phyloP scores from a whole-genome alignment of 2,113 vertebrate genomes.

The Oreochromis niloticus region DNA sequence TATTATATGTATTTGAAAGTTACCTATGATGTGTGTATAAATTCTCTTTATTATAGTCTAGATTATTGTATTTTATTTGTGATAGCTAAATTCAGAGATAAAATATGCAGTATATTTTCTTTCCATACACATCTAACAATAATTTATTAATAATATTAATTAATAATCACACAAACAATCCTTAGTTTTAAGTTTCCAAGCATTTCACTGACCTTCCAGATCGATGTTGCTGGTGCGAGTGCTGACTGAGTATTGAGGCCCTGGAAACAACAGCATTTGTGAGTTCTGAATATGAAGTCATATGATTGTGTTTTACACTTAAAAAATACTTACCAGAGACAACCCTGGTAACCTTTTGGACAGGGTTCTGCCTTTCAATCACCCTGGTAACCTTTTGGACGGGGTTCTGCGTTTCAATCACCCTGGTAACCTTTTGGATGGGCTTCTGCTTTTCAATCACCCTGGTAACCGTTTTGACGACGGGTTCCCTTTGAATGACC shows the following conservation, averaged over 20 bases:
- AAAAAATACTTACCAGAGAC: background rate
- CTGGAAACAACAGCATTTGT: conserved; percentile 37
- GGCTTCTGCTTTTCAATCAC: background rate
- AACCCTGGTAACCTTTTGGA: background rate
- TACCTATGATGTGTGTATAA: background rate
- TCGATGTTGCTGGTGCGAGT: conserved; percentile 20
- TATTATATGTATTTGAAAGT: background rate
- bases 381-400: background rate
- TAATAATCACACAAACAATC: background rate
- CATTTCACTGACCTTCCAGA: conserved; percentile 46
- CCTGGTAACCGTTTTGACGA: background rate
- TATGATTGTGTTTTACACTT: background rate
- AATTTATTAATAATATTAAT: background rate
- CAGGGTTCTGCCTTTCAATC: background rate
- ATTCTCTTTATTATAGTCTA: background rate
- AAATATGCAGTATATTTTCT: no score
- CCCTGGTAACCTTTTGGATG: background rate
- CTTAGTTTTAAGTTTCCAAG: background rate
- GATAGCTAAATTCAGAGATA: background rate
- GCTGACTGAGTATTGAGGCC: conserved; percentile 40
- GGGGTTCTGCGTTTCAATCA: background rate
- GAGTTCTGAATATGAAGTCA: background rate
- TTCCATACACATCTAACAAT: background rate
- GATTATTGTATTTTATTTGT: background rate
- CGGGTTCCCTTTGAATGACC: conserved; percentile 1